Conservation (phyloP, 1,140 invertebrate species). For the Hestina assimilis region DNA sequence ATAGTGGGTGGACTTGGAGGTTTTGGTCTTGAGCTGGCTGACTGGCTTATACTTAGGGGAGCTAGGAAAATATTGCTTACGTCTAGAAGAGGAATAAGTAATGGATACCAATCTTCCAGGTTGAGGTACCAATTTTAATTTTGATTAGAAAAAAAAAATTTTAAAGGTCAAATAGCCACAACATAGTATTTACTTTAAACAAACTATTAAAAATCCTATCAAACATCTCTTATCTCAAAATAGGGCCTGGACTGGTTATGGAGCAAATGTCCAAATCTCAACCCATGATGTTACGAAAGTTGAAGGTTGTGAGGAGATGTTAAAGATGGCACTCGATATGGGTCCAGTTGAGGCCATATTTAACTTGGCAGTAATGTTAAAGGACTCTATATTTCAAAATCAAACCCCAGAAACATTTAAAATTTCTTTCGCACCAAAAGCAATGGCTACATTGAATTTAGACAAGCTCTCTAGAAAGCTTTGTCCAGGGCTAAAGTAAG, state of each 20-base stretch:
- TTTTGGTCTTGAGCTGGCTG: slow-evolving; percentile 92
- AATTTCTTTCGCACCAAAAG: slow-evolving; percentile 80
- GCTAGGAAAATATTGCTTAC: slow-evolving; percentile 88
- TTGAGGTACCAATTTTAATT: no score
- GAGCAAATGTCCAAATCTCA: slow-evolving; percentile 81
- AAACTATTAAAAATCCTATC: no score
- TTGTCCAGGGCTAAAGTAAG: slow-evolving; percentile 79
- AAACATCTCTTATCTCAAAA: slow-evolving; percentile 9
- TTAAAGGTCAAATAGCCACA: neutral
- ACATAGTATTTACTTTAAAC: no score
- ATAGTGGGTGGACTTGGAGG: slow-evolving; percentile 86
- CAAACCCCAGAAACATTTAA: slow-evolving; percentile 80
- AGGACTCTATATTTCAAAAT: slow-evolving; percentile 82
- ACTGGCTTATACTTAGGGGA: slow-evolving; percentile 91
- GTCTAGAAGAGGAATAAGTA: slow-evolving; percentile 86
- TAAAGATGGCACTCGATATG: slow-evolving; percentile 80
- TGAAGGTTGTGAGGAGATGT: slow-evolving; percentile 80
- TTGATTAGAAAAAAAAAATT: no score
- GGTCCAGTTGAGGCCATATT: slow-evolving; percentile 89
- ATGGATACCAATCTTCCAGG: slow-evolving; percentile 87
- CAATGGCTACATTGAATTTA: slow-evolving; percentile 80
- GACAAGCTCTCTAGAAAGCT: slow-evolving; percentile 79
- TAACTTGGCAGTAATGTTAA: slow-evolving; percentile 87
- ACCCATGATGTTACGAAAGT: slow-evolving; percentile 82
- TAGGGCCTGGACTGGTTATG: slow-evolving; percentile 82